Percentiles rank a stretch among this genome's conserved stretches.
phyloP scores from a whole-genome alignment of 1,140 invertebrate genomes.

The Cotesia glomerata region DNA sequence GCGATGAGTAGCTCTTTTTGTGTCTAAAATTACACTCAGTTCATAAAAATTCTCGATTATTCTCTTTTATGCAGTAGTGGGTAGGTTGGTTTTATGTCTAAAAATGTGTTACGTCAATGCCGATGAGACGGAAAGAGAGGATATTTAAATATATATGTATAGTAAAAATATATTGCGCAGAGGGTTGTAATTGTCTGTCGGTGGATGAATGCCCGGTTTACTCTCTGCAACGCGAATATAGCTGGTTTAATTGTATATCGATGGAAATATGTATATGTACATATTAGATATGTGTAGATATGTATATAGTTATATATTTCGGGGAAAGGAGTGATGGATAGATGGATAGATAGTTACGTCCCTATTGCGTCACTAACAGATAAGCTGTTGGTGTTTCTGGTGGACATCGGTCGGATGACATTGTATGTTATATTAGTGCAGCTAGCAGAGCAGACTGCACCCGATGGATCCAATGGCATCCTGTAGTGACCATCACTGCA shows the following conservation, averaged over 20 bases:
- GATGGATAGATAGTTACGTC: conserved; percentile 25
- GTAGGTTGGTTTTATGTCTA: too few relatives aligned
- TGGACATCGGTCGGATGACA: conserved; percentile 9
- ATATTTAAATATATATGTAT: neutral
- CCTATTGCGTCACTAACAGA: conserved; percentile 24
- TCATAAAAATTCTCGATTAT: neutral
- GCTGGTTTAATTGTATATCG: conserved; percentile 27
- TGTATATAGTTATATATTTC: too few relatives aligned
- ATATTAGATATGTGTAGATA: too few relatives aligned
- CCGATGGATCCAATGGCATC: neutral
- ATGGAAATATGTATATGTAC: neutral
- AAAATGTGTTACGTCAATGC: too few relatives aligned
- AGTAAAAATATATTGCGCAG: neutral
- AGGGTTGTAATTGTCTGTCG: neutral
- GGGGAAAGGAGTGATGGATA: neutral
- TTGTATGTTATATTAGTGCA: conserved; percentile 5
- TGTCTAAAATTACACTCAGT: conserved; percentile 1
- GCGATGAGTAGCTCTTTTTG: neutral
- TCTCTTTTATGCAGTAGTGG: too few relatives aligned
- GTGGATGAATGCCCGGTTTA: neutral
- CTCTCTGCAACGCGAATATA: conserved; percentile 7
- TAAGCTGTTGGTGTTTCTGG: conserved; percentile 25
- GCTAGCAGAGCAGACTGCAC: neutral
- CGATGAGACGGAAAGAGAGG: neutral
- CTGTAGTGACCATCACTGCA: conserved; percentile 11